These are phyloP conservation scores for Adelosebastes latens DNA, from an alignment of 2,797 vertebrate genomes.

Conservation along the genomic window DNA sequence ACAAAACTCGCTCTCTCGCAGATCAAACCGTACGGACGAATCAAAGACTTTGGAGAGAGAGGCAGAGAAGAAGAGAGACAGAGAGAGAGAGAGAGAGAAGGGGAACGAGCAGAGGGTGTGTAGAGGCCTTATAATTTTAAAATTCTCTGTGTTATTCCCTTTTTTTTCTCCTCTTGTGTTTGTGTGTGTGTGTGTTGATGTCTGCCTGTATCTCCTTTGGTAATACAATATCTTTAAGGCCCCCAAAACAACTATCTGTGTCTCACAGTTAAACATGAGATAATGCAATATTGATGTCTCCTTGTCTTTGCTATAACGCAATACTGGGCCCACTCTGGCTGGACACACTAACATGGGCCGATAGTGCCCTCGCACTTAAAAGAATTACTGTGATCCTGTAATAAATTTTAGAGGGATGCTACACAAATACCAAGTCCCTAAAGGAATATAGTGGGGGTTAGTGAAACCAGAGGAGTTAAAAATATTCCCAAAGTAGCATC, in stretches of 20 bases:
- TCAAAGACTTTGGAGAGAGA: slow-evolving; percentile 86
- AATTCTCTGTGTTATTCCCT: slow-evolving; percentile 77
- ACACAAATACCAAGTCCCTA: slow-evolving; percentile 69
- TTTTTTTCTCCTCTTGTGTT: slow-evolving; percentile 27
- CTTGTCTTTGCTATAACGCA: slow-evolving; percentile 77
- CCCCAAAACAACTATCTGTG: slow-evolving; percentile 78
- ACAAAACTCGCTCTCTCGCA: slow-evolving; percentile 89
- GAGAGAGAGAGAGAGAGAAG: slow-evolving; percentile 33
- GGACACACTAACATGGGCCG: slow-evolving; percentile 67
- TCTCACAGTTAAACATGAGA: slow-evolving; percentile 80
- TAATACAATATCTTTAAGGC: slow-evolving; percentile 80
- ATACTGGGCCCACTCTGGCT: slow-evolving; percentile 71
- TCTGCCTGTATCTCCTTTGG: slow-evolving; percentile 75
- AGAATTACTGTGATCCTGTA: slow-evolving; percentile 72
- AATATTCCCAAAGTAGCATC: slow-evolving; percentile 46
- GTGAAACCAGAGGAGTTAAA: slow-evolving; percentile 52
- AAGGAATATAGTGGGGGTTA: slow-evolving; percentile 50
- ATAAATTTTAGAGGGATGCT: slow-evolving; percentile 72
- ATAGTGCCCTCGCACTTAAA: slow-evolving; percentile 73
- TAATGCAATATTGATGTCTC: slow-evolving; percentile 81
- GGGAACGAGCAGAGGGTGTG: slow-evolving; percentile 69
- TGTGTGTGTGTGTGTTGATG: slow-evolving; percentile 48
- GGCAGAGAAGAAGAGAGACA: slow-evolving; percentile 60
- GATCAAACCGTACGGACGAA: slow-evolving; percentile 87
- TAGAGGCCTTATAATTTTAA: slow-evolving; percentile 80